Evolutionary conservation across 1,140 invertebrate species (phyloP), one percentile per base, ranked within the genome.

Genomic region (Cyclargus thomasi): DNA sequence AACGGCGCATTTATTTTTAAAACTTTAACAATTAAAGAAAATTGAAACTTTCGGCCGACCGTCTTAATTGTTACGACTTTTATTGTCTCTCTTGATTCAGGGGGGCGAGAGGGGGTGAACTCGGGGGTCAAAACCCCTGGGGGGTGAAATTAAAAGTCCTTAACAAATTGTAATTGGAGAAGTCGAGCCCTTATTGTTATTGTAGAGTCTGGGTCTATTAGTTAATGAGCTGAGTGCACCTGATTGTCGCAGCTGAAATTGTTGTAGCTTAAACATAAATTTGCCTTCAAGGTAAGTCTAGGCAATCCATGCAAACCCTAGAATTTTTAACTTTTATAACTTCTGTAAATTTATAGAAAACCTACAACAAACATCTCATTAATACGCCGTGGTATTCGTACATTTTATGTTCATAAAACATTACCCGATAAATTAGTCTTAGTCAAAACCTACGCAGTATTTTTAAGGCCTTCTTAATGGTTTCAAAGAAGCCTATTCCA

Each of bases 1-100:
- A 23, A 23, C 29, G 39, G 10, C 3, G 14, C 39, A 11, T 47
- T 47, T 16, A 16, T 47, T 47, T 47, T 47, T 8, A 20, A 29
- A 62, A 59, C 22, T 35, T 57, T 57, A 67, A 62, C 55, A 67
- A 39, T 36, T 21, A 22, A 59, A 59, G 20, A 21, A 59, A 59
- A 59, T 59, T 20, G 55, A 59, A 1, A 59, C 55, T 18, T 11
- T 20, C 6, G 55, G 55, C n/a, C 18, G 55, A 59, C 55, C 10
- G 18, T 20, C 55, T 59, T 59, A 59, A 59, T 59, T 59, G 55
- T 20, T 20, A 59, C 16, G 53, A 55, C 18, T 21, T 20, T 59
- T 21, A 20, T 59, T 59, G 53, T 55, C 7, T 17, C 53, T 8
- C n/a, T 55, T 8, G 0, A n/a, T 10, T 20, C 47, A 4, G 4